A percentile compares a stretch with the other conserved stretches of the same genome.
Conservation (phyloP, 2,888 invertebrate genomes). For the Platycnemis pennipes region DNA sequence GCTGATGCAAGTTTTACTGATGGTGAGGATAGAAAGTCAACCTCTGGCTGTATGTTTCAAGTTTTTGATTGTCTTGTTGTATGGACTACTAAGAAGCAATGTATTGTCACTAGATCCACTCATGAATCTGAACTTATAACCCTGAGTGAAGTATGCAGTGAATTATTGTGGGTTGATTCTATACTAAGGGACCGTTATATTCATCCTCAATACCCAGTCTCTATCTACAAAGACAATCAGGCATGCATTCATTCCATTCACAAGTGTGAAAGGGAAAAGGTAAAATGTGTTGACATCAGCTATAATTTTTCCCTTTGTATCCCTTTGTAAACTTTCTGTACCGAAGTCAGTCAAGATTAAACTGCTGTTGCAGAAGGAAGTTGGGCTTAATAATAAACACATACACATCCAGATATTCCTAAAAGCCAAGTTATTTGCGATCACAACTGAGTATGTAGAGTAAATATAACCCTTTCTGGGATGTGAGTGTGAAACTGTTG, state of each 20-base stretch:
- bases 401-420: no score
- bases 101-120: background rate
- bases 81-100: no score
- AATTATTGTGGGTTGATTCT: background rate
- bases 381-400: no score
- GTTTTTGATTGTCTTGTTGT: background rate
- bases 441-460: no score
- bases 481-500: no score
- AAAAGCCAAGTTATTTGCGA: no score
- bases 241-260: background rate
- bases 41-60: background rate
- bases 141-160: background rate
- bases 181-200: background rate
- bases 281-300: background rate
- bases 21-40: background rate
- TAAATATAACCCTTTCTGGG: no score
- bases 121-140: background rate
- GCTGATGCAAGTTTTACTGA: background rate
- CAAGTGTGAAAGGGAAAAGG: background rate
- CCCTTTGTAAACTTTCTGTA: no score
- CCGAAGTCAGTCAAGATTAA: no score
- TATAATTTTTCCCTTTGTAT: no score
- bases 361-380: no score
- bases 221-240: background rate
- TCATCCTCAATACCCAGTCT: background rate